A percentile compares a stretch with the other conserved stretches of the same genome.
These are phyloP conservation scores for Microchirus variegatus DNA, from an alignment of 2,797 vertebrate species.

Conservation along the genomic window DNA sequence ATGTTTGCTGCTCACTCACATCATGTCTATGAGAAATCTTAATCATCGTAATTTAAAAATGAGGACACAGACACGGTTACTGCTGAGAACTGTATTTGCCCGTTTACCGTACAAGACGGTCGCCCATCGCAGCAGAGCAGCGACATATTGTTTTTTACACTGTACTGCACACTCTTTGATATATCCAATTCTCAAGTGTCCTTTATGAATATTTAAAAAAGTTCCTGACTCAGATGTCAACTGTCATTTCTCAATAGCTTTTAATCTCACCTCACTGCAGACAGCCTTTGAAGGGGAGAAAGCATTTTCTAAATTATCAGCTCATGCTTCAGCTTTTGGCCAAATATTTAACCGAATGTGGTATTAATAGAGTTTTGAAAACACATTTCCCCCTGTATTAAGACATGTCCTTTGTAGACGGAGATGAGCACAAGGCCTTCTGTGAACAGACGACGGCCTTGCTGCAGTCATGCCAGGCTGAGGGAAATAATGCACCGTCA, in stretches of 20 bases:
- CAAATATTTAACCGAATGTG: too few species aligned
- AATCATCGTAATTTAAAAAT: conserved; percentile 9
- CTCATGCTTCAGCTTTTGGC: not conserved
- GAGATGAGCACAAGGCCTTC: conserved; percentile 7
- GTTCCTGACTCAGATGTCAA: conserved; percentile 58
- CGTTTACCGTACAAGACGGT: conserved; percentile 6
- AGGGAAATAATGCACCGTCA: conserved; percentile 50
- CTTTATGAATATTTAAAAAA: conserved; percentile 67
- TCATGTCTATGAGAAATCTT: not conserved
- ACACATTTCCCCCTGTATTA: not conserved
- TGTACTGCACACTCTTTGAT: conserved; percentile 42
- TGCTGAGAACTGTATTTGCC: not conserved
- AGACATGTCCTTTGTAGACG: conserved; percentile 10
- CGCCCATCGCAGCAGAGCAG: conserved; percentile 5
- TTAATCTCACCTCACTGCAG: conserved; percentile 29
- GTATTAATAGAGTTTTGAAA: too few species aligned
- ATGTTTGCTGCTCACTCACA: conserved; percentile 2
- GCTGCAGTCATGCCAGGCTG: conserved; percentile 20
- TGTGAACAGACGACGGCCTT: conserved; percentile 20
- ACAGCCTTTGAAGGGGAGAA: conserved; percentile 3
- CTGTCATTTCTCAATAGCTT: conserved; percentile 43
- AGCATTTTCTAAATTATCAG: not conserved
- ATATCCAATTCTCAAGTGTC: conserved; percentile 50
- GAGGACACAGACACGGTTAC: not conserved
- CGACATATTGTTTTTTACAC: conserved; percentile 17